phyloP scores from a whole-genome alignment of 2,113 vertebrate genomes.

The Saguinus imperator region DNA sequence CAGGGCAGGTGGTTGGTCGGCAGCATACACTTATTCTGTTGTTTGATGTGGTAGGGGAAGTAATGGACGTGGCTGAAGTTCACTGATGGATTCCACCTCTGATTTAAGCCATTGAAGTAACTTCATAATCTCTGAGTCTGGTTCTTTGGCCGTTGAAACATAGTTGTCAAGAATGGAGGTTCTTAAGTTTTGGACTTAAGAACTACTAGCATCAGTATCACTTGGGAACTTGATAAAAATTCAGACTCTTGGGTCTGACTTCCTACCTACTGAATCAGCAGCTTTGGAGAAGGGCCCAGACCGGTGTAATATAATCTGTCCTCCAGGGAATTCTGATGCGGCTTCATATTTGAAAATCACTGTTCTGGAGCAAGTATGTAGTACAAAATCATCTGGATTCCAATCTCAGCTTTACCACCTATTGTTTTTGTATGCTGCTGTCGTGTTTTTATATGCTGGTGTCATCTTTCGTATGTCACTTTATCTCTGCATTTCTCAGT shows the following conservation, averaged over 20 bases:
- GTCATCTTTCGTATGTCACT: neutral
- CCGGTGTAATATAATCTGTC: neutral
- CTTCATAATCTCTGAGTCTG: no score
- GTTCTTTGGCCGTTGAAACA: no score
- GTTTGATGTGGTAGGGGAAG: no score
- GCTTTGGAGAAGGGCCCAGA: neutral
- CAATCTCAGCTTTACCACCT: neutral
- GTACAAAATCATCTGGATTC: neutral
- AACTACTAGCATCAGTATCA: neutral
- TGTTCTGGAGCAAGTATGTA: neutral
- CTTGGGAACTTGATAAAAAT: neutral
- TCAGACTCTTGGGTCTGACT: neutral
- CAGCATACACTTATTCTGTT: accelerated
- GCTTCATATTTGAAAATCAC: neutral
- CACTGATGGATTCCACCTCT: neutral
- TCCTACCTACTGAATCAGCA: neutral
- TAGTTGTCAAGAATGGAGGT: neutral
- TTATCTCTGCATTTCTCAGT: neutral
- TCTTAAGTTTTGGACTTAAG: neutral
- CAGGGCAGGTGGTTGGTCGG: accelerated
- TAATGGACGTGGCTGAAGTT: accelerated
- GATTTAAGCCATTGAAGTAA: no score
- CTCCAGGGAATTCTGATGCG: neutral
- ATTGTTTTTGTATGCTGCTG: neutral
- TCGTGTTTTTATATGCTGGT: neutral